These are phyloP conservation scores for Alca torda DNA, from an alignment of 2,797 vertebrate species.

Conservation along the genomic window DNA sequence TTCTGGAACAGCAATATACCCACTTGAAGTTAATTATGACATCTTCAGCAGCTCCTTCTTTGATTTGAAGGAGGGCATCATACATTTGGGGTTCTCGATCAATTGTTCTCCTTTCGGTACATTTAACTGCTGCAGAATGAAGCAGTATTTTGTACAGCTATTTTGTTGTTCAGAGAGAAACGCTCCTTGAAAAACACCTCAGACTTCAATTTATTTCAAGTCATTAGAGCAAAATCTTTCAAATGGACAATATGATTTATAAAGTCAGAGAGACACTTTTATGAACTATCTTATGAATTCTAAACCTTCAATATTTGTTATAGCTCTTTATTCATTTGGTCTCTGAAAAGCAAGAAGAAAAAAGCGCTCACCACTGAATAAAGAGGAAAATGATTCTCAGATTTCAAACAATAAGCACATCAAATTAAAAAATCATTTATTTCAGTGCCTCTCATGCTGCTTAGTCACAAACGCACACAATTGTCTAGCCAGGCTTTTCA, in stretches of 20 bases:
- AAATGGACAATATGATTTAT: not conserved
- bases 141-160: not conserved
- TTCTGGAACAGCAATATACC: not conserved
- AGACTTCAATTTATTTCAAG: slow-evolving; percentile 27
- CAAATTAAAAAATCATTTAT: slow-evolving; percentile 54
- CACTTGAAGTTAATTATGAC: not conserved
- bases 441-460: not conserved
- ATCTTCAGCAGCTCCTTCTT: not conserved
- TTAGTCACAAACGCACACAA: not conserved
- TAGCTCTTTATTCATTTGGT: slow-evolving; percentile 4
- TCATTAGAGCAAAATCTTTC: slow-evolving; percentile 41
- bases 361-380: not conserved
- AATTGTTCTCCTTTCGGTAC: not conserved
- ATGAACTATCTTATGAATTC: slow-evolving; percentile 6
- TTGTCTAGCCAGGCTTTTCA: not conserved
- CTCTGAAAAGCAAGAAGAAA: not conserved
- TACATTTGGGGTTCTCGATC: not conserved
- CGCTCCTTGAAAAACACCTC: not conserved
- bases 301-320: slow-evolving; percentile 34
- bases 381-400: slow-evolving; percentile 2
- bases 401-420: slow-evolving; percentile 34
- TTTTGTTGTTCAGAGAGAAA: slow-evolving; percentile 12
- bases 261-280: slow-evolving; percentile 6
- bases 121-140: not conserved
- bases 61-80: not conserved